Evolutionary conservation across 2,888 invertebrate genomes (phyloP).

Genomic region (Agrilus mali): DNA sequence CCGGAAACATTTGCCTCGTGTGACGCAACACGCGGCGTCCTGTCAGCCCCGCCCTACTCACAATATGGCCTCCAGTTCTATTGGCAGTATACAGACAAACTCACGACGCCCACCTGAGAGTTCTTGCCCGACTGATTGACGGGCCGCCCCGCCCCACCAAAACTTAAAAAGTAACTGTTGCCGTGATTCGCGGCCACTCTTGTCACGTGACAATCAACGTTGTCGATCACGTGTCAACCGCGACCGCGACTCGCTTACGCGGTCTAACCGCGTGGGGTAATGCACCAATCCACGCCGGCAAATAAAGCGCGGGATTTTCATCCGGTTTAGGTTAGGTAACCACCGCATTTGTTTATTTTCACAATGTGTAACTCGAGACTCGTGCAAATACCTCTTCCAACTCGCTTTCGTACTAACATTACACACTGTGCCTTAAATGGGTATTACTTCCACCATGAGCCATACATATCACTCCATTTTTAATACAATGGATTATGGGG

Average conservation of each 20-base stretch:
- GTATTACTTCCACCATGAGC: too few species aligned
- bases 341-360: too few species aligned
- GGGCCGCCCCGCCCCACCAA: constrained; percentile 22
- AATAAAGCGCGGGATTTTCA: too few species aligned
- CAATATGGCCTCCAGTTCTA: constrained; percentile 53
- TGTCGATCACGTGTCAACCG: constrained; percentile 17
- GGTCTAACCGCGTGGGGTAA: background rate
- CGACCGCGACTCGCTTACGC: constrained; percentile 20
- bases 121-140: constrained; percentile 29
- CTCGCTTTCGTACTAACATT: too few species aligned
- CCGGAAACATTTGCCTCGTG: constrained; percentile 11
- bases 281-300: too few species aligned
- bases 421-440: too few species aligned
- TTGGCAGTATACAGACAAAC: constrained; percentile 38
- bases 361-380: too few species aligned
- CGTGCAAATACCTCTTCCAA: too few species aligned
- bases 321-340: too few species aligned
- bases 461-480: too few species aligned
- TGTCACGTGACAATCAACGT: constrained; percentile 21
- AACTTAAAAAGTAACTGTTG: constrained; percentile 26
- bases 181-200: constrained; percentile 21
- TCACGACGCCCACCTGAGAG: constrained; percentile 33
- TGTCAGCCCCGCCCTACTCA: constrained; percentile 44
- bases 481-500: too few species aligned
- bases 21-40: constrained; percentile 23